A percentile compares a stretch with the other conserved stretches of the same genome.
Evolutionary conservation across 2,888 invertebrate species (phyloP).

Genomic region (Lithosia quadra): DNA sequence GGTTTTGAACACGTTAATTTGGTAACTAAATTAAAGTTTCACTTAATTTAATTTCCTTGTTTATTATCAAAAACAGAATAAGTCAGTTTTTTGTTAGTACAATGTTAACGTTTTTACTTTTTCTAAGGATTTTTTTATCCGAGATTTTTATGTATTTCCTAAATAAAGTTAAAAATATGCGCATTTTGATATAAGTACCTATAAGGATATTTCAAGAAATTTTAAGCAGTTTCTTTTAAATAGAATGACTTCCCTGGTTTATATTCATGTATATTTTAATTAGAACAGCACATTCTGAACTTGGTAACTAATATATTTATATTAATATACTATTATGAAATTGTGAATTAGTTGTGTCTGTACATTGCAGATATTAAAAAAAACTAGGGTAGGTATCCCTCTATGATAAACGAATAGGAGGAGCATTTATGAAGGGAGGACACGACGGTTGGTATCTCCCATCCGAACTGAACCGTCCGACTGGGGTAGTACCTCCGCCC

Average conservation of each 20-base stretch:
- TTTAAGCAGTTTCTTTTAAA: background rate
- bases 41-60: background rate
- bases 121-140: background rate
- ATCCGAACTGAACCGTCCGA: no score
- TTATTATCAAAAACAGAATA: conserved; percentile 1
- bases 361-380: no score
- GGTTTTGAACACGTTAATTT: background rate
- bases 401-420: no score
- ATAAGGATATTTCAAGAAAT: conserved; percentile 3
- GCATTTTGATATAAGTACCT: background rate
- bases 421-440: no score
- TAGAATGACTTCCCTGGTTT: conserved; percentile 2
- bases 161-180: background rate
- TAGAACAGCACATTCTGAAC: background rate
- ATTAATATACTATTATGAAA: no score
- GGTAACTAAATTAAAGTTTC: background rate
- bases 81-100: background rate
- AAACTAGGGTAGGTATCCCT: no score
- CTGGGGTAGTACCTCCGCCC: no score
- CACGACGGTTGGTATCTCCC: no score
- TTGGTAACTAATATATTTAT: no score
- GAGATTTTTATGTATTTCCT: conserved; percentile 1
- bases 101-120: background rate
- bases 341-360: no score
- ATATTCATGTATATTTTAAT: conserved; percentile 7